Base-by-base conservation (phyloP, 1,140 invertebrate genomes). In the Tribolium castaneum region DNA sequence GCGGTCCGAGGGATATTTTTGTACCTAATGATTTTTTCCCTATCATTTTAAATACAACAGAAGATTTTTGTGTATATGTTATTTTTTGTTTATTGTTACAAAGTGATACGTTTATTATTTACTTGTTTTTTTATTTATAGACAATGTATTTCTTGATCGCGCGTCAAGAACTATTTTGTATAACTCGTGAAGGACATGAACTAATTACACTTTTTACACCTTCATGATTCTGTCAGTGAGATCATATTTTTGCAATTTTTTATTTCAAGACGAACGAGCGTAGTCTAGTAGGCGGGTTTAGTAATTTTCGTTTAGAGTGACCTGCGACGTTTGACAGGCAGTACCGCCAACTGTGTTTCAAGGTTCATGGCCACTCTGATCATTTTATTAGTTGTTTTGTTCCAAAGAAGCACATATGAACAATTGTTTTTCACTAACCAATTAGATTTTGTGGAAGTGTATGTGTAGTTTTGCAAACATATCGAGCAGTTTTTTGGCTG, bases 71-170 rank as follows among this genome's bases (percentile, higher is more conserved):
- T 84, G 82, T 82, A 83, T 80, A 84, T 84, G 81, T 84, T 84
- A 82, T 76, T 79, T 84, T 62, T 81, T 76, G 81, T 83, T 84
- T 83, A 83, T 83, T 84, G 84, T 84, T 84, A 83, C 81, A 84
- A 84, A 84, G 84, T 84, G 84, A 84, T 84, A 84, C 80, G 81
- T 83, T 80, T 77, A 80, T 82, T 82, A 78, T 83, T 75, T 75
- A 75, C 51, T 75, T 75, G 72, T 75, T 75, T 75, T 75, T 51
- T 52, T 81, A 78, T 82, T 78, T 80, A 76, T 62, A 76, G 49
- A 77, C 52, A 77, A 56, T 59, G 56, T 77, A 75, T 72, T 79
- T 75, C 56, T 76, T 76, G 72, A 76, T 59, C 52, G 25, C 16
- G 74, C 30, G 73, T 72, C 74, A 78, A 75, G 79, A 79, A 70